A percentile compares a stretch with the other conserved stretches of the same genome.
Conservation (phyloP, 2,888 invertebrate genomes). For the Physocephala rufipes region DNA sequence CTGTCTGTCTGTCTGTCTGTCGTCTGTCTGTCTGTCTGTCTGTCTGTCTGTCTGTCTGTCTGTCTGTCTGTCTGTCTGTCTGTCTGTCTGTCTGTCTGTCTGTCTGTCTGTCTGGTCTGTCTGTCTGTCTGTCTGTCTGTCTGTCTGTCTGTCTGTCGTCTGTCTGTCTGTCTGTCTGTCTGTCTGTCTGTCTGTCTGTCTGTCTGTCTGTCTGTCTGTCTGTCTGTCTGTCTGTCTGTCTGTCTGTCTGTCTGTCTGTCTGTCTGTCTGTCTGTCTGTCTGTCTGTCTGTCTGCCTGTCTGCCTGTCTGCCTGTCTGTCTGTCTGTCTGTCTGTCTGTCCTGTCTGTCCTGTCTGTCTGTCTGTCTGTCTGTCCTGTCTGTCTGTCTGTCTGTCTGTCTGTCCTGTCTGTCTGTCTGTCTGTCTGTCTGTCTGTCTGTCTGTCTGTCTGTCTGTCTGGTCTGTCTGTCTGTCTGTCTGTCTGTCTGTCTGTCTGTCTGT, state of each 20-base stretch:
- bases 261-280: slow-evolving; percentile 18
- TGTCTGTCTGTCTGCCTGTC: too few species aligned
- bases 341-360: too few species aligned
- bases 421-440: slow-evolving; percentile 15
- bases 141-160: too few species aligned
- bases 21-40: slow-evolving; percentile 15
- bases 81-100: slow-evolving; percentile 15
- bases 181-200: slow-evolving; percentile 6
- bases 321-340: slow-evolving; percentile 9
- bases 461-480: too few species aligned
- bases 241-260: background rate
- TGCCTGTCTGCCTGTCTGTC: too few species aligned
- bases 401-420: too few species aligned
- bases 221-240: slow-evolving; percentile 18
- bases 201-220: slow-evolving; percentile 15
- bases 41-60: background rate
- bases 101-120: too few species aligned
- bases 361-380: too few species aligned
- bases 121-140: too few species aligned
- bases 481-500: slow-evolving; percentile 13
- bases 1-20: too few species aligned
- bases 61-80: slow-evolving; percentile 9
- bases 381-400: slow-evolving; percentile 20
- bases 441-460: slow-evolving; percentile 13
- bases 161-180: slow-evolving; percentile 11